Conservation (phyloP, 1,140 invertebrate genomes). For the Drosophila punjabiensis region DNA sequence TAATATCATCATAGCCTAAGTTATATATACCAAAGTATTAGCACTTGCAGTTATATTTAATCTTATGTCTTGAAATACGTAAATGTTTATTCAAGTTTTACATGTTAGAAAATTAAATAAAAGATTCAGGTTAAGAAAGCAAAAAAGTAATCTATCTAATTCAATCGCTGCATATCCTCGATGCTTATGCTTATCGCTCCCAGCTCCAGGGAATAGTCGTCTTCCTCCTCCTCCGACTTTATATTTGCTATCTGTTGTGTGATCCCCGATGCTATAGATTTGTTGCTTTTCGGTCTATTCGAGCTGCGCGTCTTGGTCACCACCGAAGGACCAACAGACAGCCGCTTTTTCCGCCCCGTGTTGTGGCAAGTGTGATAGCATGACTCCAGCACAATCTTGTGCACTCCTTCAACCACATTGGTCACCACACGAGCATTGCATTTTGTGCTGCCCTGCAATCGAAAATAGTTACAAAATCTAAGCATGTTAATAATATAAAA, state of each 20-base stretch:
- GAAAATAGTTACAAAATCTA: background rate
- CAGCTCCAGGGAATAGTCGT: constrained; percentile 64
- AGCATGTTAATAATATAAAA: background rate
- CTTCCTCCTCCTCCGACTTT: constrained; percentile 58
- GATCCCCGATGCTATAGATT: background rate
- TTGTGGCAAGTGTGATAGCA: constrained; percentile 78
- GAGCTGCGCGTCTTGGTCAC: constrained; percentile 11
- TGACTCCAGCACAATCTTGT: constrained; percentile 78
- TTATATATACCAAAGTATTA: background rate
- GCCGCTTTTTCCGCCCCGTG: constrained; percentile 71
- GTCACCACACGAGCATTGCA: constrained; percentile 84
- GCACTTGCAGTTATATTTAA: background rate
- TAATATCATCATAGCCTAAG: background rate
- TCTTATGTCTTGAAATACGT: constrained; percentile 11
- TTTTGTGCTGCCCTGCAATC: constrained; percentile 79
- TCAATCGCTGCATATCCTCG: constrained; percentile 65
- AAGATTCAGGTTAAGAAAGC: constrained; percentile 35
- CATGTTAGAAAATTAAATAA: constrained; percentile 33
- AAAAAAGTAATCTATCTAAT: constrained; percentile 19
- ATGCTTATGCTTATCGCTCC: constrained; percentile 67
- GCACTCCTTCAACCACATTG: constrained; percentile 76
- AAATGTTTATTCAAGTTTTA: constrained; percentile 34
- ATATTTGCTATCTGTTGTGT: constrained; percentile 6
- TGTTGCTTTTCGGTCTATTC: constrained; percentile 11
- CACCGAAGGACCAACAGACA: constrained; percentile 13